Evolutionary conservation across 2,888 invertebrate genomes (phyloP).

Genomic region (Scaptomyza parva): DNA sequence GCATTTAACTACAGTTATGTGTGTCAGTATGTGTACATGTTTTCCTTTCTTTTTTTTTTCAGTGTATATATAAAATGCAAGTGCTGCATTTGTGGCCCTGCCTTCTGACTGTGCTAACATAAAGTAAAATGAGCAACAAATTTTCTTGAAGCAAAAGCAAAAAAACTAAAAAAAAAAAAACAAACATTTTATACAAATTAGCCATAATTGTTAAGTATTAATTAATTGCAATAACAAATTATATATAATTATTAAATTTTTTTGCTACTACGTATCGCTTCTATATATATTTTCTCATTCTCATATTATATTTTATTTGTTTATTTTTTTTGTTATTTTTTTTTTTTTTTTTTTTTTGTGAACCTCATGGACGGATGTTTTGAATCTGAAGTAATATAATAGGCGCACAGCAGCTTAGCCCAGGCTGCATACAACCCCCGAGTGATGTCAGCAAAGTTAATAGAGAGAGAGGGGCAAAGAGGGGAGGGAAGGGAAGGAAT

Average conservation of each 20-base stretch:
- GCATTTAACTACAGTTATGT: conserved; percentile 32
- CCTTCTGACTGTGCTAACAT: conserved; percentile 59
- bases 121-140: conserved; percentile 56
- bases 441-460: conserved; percentile 66
- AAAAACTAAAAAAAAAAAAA: conserved; percentile 6
- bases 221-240: conserved; percentile 28
- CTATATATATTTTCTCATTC: conserved; percentile 23
- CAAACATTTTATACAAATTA: conserved; percentile 30
- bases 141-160: conserved; percentile 11
- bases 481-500: background rate
- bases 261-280: conserved; percentile 13
- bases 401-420: conserved; percentile 70
- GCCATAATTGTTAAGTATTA: conserved; percentile 19
- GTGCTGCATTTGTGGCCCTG: conserved; percentile 58
- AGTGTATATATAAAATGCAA: conserved; percentile 38
- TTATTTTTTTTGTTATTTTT: too few relatives aligned
- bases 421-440: conserved; percentile 76
- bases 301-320: too few relatives aligned
- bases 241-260: conserved; percentile 6
- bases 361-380: conserved; percentile 79
- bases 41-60: conserved; percentile 28
- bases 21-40: conserved; percentile 26
- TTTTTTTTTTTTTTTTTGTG: conserved; percentile 59
- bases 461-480: too few relatives aligned
- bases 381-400: conserved; percentile 76